Evolutionary conservation across 2,113 vertebrate genomes (phyloP).

Genomic region (Tachycineta bicolor): DNA sequence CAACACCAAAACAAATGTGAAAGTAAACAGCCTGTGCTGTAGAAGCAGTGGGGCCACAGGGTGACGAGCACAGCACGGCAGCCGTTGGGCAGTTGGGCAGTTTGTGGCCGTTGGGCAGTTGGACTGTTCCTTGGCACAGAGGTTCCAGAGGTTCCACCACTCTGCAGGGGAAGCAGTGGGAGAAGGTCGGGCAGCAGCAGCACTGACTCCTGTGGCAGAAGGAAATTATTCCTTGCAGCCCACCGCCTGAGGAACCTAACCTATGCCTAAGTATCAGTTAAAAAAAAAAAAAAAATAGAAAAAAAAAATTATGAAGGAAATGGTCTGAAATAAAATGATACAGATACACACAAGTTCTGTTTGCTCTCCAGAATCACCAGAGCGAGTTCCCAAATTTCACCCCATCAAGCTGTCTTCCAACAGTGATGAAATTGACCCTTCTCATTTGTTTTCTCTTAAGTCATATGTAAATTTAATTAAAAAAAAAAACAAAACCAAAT

Average conservation of each 20-base stretch:
- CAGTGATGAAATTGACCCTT: not conserved
- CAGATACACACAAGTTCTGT: not conserved
- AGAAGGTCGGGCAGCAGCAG: not conserved
- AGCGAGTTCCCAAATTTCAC: not conserved
- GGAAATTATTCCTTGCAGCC: not conserved
- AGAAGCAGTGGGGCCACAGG: rapidly evolving
- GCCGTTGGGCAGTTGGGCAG: not conserved
- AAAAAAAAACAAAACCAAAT: not conserved
- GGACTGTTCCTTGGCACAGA: not conserved
- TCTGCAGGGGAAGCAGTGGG: not conserved
- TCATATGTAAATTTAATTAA: not conserved
- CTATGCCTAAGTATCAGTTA: not conserved
- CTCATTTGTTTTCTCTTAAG: not conserved
- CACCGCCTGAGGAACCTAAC: not conserved
- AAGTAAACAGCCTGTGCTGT: not conserved
- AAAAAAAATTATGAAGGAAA: not conserved
- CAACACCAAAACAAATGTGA: not conserved
- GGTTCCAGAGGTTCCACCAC: not conserved
- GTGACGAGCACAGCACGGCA: rapidly evolving
- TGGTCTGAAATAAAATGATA: not conserved
- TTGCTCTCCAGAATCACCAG: not conserved
- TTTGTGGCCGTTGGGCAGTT: not conserved
- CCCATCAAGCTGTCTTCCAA: not conserved
- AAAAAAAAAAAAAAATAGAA: not conserved
- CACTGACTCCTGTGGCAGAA: not conserved